Percentiles rank a stretch among this genome's conserved stretches.
phyloP scores from a whole-genome alignment of 1,140 invertebrate genomes.

The Artemia franciscana region DNA sequence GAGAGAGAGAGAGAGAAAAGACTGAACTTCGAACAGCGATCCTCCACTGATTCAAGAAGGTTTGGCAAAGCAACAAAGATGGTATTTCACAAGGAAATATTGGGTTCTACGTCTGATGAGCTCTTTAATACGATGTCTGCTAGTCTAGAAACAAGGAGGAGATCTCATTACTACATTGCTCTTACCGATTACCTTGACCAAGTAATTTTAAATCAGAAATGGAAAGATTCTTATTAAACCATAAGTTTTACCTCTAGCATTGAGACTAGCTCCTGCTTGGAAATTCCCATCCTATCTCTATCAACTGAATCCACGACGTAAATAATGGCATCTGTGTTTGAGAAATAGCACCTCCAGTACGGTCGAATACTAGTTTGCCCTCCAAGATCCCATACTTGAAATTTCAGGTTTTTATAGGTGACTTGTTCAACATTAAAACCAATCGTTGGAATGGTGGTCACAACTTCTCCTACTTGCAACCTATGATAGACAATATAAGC shows the following conservation, averaged over 20 bases:
- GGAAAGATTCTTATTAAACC: neutral
- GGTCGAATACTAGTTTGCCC: conserved; percentile 95
- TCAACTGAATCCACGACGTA: conserved; percentile 99
- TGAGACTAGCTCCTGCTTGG: conserved; percentile 88
- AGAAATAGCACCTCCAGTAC: conserved; percentile 99
- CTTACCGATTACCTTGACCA: no score
- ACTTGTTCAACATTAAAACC: conserved; percentile 97
- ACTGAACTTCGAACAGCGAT: no score
- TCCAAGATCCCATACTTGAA: conserved; percentile 95
- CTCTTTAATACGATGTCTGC: no score
- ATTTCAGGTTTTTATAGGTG: conserved; percentile 83
- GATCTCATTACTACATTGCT: no score
- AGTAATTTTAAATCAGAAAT: no score
- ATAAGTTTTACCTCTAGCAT: conserved; percentile 62
- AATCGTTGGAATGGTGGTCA: conserved; percentile 97
- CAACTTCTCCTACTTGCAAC: conserved; percentile 95
- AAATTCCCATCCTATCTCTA: conserved; percentile 92
- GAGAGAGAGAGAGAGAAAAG: no score
- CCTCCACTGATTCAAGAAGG: no score
- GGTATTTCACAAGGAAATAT: no score
- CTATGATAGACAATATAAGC: conserved; percentile 20
- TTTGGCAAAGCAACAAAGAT: no score
- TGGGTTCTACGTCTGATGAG: no score
- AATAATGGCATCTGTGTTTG: conserved; percentile 98
- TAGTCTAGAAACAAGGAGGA: no score